Conservation (phyloP, 2,113 vertebrate species). For the Elanus axillaris region DNA sequence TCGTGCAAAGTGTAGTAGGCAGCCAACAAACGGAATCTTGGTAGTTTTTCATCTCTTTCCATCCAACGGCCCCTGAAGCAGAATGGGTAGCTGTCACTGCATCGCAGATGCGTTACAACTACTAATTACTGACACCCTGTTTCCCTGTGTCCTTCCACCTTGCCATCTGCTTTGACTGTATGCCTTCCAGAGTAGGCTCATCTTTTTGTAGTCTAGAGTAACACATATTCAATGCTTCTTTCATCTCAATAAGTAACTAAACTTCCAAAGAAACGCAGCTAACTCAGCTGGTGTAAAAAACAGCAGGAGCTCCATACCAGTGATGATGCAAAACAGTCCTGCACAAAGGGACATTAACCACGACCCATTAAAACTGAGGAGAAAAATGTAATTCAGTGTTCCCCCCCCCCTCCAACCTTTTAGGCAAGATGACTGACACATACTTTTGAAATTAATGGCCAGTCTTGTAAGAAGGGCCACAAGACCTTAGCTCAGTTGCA, state of each 20-base stretch:
- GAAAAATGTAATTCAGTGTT: background rate
- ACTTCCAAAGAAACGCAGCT: background rate
- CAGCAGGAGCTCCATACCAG: background rate
- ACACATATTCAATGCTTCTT: background rate
- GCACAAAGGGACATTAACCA: background rate
- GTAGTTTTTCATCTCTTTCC: background rate
- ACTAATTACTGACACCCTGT: background rate
- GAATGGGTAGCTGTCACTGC: background rate
- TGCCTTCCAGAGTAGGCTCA: background rate
- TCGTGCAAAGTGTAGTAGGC: background rate
- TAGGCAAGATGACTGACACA: background rate
- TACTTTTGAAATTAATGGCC: background rate
- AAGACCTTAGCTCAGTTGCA: background rate
- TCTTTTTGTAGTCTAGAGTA: background rate
- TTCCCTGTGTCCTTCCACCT: background rate
- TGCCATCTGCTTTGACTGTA: background rate
- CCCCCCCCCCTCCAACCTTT: background rate
- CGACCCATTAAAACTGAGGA: background rate
- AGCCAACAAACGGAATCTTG: background rate
- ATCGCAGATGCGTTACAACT: background rate
- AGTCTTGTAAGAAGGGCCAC: background rate
- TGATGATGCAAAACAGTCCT: background rate
- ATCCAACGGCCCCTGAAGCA: background rate
- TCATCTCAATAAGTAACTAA: background rate
- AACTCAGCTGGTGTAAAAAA: background rate